A percentile compares a stretch with the other conserved stretches of the same genome.
These are phyloP conservation scores for Etheostoma perlongum DNA, from an alignment of 2,797 vertebrate species.

Conservation along the genomic window DNA sequence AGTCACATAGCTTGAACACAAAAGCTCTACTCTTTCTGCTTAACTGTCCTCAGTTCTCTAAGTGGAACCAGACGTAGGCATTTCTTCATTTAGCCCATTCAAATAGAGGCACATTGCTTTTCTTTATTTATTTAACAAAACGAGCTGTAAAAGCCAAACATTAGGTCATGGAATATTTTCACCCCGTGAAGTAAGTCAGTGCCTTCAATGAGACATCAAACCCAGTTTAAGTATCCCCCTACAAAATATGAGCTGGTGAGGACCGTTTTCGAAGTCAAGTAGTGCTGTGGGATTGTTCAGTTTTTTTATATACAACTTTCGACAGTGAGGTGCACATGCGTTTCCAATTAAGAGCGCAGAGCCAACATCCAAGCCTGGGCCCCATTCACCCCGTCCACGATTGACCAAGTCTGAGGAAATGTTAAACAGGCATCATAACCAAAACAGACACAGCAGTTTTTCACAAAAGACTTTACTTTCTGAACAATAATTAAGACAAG, in stretches of 20 bases:
- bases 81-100: constrained; percentile 80
- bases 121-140: constrained; percentile 87
- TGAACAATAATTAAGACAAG: constrained; percentile 77
- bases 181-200: constrained; percentile 79
- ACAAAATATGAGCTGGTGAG: constrained; percentile 81
- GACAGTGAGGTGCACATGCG: constrained; percentile 80
- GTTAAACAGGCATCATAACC: constrained; percentile 83
- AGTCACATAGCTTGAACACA: constrained; percentile 71
- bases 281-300: constrained; percentile 76
- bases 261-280: constrained; percentile 75
- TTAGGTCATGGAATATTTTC: constrained; percentile 87
- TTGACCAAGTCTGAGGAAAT: constrained; percentile 82
- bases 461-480: constrained; percentile 73
- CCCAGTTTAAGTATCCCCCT: constrained; percentile 76
- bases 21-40: constrained; percentile 80
- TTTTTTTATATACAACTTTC: constrained; percentile 79
- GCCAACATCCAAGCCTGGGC: constrained; percentile 75
- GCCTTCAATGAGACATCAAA: constrained; percentile 82
- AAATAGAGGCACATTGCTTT: constrained; percentile 71
- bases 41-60: constrained; percentile 77
- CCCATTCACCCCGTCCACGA: constrained; percentile 77
- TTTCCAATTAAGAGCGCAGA: constrained; percentile 84
- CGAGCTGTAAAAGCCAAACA: constrained; percentile 84
- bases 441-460: constrained; percentile 73
- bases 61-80: constrained; percentile 84